A percentile compares a stretch with the other conserved stretches of the same genome.
phyloP scores from a whole-genome alignment of 2,113 vertebrate genomes.

The Alligator sinensis region DNA sequence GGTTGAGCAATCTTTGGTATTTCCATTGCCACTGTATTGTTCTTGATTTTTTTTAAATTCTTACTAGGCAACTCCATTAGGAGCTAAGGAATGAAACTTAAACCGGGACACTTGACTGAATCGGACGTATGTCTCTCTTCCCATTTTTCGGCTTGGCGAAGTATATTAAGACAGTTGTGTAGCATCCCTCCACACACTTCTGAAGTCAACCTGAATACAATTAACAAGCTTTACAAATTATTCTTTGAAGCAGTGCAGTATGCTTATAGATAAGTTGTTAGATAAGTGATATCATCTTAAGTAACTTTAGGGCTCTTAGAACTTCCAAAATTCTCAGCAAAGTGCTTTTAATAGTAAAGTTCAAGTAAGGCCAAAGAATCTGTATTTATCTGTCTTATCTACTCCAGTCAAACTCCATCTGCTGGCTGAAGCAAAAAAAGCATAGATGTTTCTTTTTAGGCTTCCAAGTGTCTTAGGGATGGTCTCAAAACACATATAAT shows the following conservation, averaged over 20 bases:
- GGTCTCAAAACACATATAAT: not conserved
- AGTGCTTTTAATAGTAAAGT: not conserved
- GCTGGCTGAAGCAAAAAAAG: constrained; percentile 44
- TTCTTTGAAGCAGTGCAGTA: not conserved
- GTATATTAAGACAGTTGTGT: not conserved
- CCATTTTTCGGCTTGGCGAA: not conserved
- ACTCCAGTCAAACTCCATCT: constrained; percentile 70
- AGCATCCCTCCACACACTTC: not conserved
- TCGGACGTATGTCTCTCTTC: not conserved
- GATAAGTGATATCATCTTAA: not conserved
- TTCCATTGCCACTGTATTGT: not conserved
- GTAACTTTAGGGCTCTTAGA: rapidly evolving
- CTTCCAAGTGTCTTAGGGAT: not conserved
- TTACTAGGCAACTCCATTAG: not conserved
- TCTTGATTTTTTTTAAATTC: not conserved
- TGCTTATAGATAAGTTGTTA: not conserved
- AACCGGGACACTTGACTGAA: not conserved
- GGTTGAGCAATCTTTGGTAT: not conserved
- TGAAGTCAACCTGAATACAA: rapidly evolving
- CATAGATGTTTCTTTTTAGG: not conserved
- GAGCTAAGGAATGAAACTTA: not conserved
- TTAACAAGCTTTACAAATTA: not conserved
- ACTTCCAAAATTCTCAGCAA: not conserved
- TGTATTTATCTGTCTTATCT: not conserved
- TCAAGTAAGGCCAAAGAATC: not conserved